These are phyloP conservation scores for Drosophila bocki DNA, from an alignment of 1,140 invertebrate species.

Conservation along the genomic window DNA sequence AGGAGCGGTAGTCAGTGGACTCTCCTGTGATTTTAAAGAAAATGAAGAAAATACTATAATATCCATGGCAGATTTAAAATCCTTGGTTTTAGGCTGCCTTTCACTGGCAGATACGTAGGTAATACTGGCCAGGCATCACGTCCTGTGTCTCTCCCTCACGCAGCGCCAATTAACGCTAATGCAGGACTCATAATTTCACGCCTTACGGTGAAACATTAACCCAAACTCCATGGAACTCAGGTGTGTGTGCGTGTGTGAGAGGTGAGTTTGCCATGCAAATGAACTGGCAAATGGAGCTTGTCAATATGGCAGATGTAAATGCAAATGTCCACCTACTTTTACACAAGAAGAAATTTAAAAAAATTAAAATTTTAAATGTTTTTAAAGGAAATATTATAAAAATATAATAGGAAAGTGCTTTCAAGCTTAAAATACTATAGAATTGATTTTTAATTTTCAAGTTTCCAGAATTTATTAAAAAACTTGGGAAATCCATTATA, in stretches of 20 bases:
- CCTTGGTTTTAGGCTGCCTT: constrained; percentile 2
- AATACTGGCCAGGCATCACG: constrained; percentile 32
- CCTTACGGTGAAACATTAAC: constrained; percentile 51
- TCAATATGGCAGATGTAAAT: constrained; percentile 60
- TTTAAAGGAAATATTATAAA: too few species aligned
- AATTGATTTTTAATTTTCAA: too few species aligned
- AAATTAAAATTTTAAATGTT: too few species aligned
- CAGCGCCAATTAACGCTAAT: constrained; percentile 71
- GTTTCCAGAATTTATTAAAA: too few species aligned
- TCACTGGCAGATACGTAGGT: constrained; percentile 3
- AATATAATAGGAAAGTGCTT: too few species aligned
- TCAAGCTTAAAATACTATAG: too few species aligned
- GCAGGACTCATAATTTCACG: constrained; percentile 69
- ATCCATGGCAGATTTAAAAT: constrained; percentile 28
- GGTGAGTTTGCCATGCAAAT: constrained; percentile 58
- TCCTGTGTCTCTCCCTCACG: constrained; percentile 27
- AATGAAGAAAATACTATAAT: constrained; percentile 25
- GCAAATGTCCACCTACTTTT: constrained; percentile 12
- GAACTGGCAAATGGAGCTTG: constrained; percentile 70
- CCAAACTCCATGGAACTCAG: background rate
- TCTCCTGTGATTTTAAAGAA: constrained; percentile 28
- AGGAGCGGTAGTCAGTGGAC: background rate
- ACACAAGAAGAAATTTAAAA: background rate
- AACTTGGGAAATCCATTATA: too few species aligned
- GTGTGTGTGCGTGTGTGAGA: background rate